A percentile compares a stretch with the other conserved stretches of the same genome.
Evolutionary conservation across 2,113 vertebrate species (phyloP).

Genomic region (Equus przewalskii): DNA sequence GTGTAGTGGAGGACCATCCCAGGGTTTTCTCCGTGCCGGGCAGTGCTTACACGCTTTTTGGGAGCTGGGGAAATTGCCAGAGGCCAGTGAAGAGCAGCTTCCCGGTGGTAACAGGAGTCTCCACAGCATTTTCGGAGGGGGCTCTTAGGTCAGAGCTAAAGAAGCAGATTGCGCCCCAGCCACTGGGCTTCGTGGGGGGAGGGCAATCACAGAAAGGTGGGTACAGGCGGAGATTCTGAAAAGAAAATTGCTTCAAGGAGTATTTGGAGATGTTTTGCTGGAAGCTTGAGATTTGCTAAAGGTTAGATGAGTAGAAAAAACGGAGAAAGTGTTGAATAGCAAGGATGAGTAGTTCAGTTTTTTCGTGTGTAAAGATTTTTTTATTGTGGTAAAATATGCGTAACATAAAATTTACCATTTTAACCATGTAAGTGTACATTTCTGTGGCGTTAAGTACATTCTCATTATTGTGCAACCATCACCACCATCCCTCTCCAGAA

Average conservation of each 20-base stretch:
- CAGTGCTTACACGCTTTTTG: background rate
- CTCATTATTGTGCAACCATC: background rate
- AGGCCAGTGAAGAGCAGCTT: background rate
- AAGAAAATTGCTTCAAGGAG: background rate
- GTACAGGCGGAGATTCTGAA: background rate
- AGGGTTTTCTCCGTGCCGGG: background rate
- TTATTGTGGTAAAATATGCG: background rate
- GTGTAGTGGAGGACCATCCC: background rate
- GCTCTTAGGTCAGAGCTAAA: background rate
- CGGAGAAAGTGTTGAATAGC: background rate
- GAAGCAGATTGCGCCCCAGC: background rate
- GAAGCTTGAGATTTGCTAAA: conserved; percentile 16
- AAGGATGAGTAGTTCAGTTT: background rate
- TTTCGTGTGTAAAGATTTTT: background rate
- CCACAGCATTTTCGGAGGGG: background rate
- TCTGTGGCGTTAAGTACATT: background rate
- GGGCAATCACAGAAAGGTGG: background rate
- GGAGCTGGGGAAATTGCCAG: background rate
- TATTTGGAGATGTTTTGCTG: background rate
- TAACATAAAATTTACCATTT: background rate
- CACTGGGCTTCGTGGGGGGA: background rate
- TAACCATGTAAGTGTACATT: background rate
- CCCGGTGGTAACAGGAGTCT: background rate
- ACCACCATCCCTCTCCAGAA: background rate
- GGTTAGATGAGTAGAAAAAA: background rate